Conservation (phyloP, 1,140 invertebrate species). For the Drosophila sp. region DNA sequence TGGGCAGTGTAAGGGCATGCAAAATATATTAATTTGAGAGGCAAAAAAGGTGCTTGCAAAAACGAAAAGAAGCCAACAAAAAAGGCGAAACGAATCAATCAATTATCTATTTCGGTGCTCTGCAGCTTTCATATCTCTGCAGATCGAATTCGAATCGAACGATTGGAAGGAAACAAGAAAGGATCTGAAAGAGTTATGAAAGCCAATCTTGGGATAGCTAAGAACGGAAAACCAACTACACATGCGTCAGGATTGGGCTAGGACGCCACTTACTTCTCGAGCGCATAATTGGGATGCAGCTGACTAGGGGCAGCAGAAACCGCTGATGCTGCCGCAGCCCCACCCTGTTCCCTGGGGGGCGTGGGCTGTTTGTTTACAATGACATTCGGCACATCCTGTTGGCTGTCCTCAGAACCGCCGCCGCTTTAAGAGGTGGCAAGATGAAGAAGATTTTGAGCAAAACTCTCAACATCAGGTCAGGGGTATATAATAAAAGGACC, state of each 20-base stretch:
- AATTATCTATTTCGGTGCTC: neutral
- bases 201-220: neutral
- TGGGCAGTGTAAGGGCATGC: neutral
- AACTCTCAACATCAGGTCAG: constrained; percentile 15
- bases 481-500: constrained; percentile 19
- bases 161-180: neutral
- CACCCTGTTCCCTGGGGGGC: constrained; percentile 58
- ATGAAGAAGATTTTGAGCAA: constrained; percentile 21
- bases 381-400: constrained; percentile 60
- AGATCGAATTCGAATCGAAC: neutral
- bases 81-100: constrained; percentile 1
- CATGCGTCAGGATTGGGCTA: constrained; percentile 45
- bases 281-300: constrained; percentile 66
- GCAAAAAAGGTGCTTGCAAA: neutral
- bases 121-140: neutral
- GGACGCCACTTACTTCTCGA: constrained; percentile 71
- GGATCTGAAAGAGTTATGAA: neutral
- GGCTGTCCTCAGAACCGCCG: constrained; percentile 51
- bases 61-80: constrained; percentile 11
- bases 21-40: neutral
- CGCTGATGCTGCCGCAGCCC: constrained; percentile 18
- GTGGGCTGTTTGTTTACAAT: constrained; percentile 79
- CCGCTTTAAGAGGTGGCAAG: constrained; percentile 37
- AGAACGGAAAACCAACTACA: constrained; percentile 16
- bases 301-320: constrained; percentile 42